phyloP scores from a whole-genome alignment of 1,140 invertebrate species.

The Tetramorium parvispinum region DNA sequence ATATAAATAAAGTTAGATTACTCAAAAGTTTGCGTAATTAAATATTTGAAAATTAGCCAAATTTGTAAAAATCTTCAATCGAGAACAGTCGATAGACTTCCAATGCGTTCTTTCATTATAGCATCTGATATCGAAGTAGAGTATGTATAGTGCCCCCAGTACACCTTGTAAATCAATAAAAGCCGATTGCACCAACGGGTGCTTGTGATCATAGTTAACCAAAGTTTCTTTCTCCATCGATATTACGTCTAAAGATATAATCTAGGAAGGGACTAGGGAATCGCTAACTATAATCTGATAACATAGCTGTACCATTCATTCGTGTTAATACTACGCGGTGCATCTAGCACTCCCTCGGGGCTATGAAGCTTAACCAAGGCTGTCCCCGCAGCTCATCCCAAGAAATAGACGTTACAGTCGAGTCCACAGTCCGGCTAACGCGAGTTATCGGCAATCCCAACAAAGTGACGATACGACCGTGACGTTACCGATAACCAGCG shows the following conservation, averaged over 20 bases:
- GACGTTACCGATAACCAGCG: slow-evolving; percentile 49
- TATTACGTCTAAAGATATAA: slow-evolving; percentile 28
- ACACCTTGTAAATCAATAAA: slow-evolving; percentile 27
- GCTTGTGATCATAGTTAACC: slow-evolving; percentile 37
- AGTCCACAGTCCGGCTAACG: slow-evolving; percentile 8
- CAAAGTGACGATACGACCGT: slow-evolving; percentile 46
- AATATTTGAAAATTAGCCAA: not conserved
- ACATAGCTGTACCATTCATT: slow-evolving; percentile 44
- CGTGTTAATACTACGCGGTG: slow-evolving; percentile 37
- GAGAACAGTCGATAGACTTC: not conserved
- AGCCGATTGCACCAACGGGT: slow-evolving; percentile 38
- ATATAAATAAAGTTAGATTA: not conserved
- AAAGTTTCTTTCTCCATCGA: slow-evolving; percentile 51
- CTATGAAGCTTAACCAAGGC: slow-evolving; percentile 39
- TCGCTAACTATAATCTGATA: slow-evolving; percentile 55
- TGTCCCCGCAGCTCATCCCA: slow-evolving; percentile 51
- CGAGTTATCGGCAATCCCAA: slow-evolving; percentile 45
- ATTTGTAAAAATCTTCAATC: not conserved
- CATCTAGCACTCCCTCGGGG: slow-evolving; percentile 16
- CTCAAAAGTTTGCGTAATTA: not conserved
- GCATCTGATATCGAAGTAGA: not conserved
- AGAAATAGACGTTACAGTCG: slow-evolving; percentile 47
- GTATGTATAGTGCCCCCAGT: not conserved
- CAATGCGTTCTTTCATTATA: not conserved
- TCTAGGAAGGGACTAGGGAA: slow-evolving; percentile 41